Evolutionary conservation across 2,113 vertebrate genomes (phyloP).

Genomic region (Archilochus colubris): DNA sequence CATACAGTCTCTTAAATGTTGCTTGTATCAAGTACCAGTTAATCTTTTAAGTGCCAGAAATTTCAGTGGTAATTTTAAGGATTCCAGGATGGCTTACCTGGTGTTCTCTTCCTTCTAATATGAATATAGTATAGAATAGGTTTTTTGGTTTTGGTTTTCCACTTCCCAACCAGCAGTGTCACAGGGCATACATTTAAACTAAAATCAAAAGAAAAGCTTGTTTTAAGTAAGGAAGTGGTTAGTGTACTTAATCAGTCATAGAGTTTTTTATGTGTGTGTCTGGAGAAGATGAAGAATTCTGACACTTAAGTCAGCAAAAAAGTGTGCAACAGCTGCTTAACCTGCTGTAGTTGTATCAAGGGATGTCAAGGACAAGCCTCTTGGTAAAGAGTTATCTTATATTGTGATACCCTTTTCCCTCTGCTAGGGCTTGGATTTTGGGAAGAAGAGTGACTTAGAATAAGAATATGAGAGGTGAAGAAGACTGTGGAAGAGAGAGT

Average conservation of each 20-base stretch:
- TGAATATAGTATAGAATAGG: background rate
- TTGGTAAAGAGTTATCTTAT: background rate
- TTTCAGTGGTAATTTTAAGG: background rate
- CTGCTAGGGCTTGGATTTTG: background rate
- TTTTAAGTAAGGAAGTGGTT: background rate
- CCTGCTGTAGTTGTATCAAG: background rate
- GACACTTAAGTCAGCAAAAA: background rate
- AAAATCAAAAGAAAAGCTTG: background rate
- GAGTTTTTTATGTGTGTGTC: background rate
- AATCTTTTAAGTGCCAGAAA: background rate
- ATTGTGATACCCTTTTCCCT: background rate
- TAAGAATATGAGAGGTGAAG: background rate
- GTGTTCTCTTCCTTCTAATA: background rate
- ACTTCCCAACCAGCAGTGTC: background rate
- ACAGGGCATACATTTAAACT: background rate
- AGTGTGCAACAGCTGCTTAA: accelerated
- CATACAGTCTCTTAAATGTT: background rate
- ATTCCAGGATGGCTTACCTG: background rate
- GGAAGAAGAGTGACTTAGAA: background rate
- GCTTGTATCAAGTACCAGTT: background rate
- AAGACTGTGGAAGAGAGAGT: background rate
- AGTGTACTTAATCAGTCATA: background rate
- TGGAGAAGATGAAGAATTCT: background rate
- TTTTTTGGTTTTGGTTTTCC: accelerated
- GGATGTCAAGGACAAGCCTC: background rate